Evolutionary conservation across 1,140 invertebrate species (phyloP).

Genomic region (Thalassaphorura encarpata): DNA sequence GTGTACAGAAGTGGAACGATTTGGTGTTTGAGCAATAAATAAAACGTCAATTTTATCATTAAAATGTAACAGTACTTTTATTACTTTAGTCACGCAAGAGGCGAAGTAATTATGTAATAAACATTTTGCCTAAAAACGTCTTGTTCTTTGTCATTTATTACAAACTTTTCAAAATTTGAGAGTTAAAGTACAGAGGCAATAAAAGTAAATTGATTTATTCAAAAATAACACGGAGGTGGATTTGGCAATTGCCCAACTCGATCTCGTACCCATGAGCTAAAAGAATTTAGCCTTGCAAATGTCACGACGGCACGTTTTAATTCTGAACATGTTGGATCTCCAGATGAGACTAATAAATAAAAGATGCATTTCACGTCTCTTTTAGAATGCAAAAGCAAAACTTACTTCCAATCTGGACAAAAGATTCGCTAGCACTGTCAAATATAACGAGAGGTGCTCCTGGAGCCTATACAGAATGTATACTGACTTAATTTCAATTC

Average conservation of each 20-base stretch:
- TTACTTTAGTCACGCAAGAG: too few species aligned
- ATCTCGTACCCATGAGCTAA: constrained; percentile 19
- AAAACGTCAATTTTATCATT: too few species aligned
- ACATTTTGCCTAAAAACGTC: too few species aligned
- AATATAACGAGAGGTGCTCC: constrained; percentile 13
- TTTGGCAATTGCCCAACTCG: constrained; percentile 2
- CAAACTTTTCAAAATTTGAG: too few species aligned
- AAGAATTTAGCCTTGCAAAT: constrained; percentile 18
- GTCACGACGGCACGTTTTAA: constrained; percentile 6
- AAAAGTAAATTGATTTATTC: too few species aligned
- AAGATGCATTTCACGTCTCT: background rate
- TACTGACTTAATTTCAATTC: background rate
- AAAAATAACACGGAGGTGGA: constrained; percentile 13
- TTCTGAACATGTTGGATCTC: constrained; percentile 13
- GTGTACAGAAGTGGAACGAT: too few species aligned
- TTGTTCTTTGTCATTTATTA: too few species aligned
- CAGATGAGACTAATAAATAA: background rate
- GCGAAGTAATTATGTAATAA: too few species aligned
- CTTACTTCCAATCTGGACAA: constrained; percentile 9
- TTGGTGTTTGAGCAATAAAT: too few species aligned
- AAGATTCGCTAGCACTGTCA: constrained; percentile 9
- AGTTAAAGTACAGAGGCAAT: too few species aligned
- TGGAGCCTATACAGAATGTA: constrained; percentile 3
- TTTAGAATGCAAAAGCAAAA: background rate
- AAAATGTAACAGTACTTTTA: too few species aligned